phyloP scores from a whole-genome alignment of 2,797 vertebrate genomes.

The Sarcophilus harrisii region DNA sequence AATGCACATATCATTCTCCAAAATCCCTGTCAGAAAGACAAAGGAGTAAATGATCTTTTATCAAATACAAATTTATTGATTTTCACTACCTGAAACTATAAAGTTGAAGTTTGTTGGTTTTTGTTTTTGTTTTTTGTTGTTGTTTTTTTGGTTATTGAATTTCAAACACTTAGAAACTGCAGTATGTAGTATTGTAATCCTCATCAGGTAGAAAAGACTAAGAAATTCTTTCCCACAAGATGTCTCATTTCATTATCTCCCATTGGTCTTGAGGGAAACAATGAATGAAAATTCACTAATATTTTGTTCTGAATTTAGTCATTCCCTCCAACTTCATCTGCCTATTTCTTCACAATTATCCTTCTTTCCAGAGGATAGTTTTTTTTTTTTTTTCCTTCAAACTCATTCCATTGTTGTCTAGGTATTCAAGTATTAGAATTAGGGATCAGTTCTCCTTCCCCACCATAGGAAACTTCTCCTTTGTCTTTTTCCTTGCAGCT shows the following conservation, averaged over 20 bases:
- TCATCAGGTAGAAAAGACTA: neutral
- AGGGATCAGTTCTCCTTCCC: neutral
- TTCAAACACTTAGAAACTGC: neutral
- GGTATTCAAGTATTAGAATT: neutral
- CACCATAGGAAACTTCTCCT: neutral
- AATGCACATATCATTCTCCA: constrained; percentile 33
- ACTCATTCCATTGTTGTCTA: neutral
- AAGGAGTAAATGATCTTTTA: neutral
- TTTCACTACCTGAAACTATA: neutral
- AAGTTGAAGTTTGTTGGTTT: no score
- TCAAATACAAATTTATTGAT: neutral
- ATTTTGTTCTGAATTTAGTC: neutral
- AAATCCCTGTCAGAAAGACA: constrained; percentile 27
- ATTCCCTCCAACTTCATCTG: neutral
- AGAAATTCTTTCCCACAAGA: neutral
- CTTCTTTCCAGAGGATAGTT: neutral
- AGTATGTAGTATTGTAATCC: neutral
- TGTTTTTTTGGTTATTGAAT: neutral
- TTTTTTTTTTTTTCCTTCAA: neutral
- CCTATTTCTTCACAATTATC: neutral
- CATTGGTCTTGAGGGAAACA: neutral
- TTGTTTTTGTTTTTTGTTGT: no score
- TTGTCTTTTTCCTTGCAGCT: neutral
- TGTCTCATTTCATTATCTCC: neutral
- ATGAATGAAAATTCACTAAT: neutral